Percentiles rank a stretch among this genome's conserved stretches.
Evolutionary conservation across 2,113 vertebrate species (phyloP).

Genomic region (Dissostichus mawsoni): DNA sequence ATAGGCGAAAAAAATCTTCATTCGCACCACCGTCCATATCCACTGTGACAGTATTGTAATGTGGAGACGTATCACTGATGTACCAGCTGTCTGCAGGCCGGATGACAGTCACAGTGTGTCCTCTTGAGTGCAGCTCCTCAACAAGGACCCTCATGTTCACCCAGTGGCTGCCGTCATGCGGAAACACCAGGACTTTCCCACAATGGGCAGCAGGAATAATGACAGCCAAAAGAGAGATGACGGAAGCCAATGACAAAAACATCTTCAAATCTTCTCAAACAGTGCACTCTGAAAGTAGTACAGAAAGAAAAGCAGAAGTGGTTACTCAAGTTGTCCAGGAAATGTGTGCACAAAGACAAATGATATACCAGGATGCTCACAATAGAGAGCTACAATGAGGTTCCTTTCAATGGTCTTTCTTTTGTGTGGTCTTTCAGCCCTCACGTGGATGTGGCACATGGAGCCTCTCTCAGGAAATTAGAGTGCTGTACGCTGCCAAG

Average conservation of each 20-base stretch:
- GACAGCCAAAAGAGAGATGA: conserved; percentile 21
- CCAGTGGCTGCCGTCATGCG: conserved; percentile 81
- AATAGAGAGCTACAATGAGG: not conserved
- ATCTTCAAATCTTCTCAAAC: conserved; percentile 23
- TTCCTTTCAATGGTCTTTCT: conserved; percentile 1
- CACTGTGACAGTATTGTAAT: conserved; percentile 65
- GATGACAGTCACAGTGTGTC: conserved; percentile 71
- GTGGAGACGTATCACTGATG: conserved; percentile 67
- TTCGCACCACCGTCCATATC: conserved; percentile 48
- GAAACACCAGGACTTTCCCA: conserved; percentile 76
- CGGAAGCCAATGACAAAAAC: conserved; percentile 15
- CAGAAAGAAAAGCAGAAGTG: not conserved
- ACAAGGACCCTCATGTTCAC: conserved; percentile 78
- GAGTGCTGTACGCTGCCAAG: conserved; percentile 27
- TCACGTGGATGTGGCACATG: conserved; percentile 31
- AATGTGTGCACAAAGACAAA: not conserved
- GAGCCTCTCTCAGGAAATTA: conserved; percentile 33
- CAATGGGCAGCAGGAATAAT: conserved; percentile 7
- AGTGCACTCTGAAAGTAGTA: conserved; percentile 21
- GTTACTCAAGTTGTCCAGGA: not conserved
- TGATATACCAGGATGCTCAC: not conserved
- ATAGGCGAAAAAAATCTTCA: conserved; percentile 64
- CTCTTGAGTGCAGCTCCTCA: conserved; percentile 62
- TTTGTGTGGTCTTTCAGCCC: not conserved
- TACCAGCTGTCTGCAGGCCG: conserved; percentile 75